Evolutionary conservation across 2,797 vertebrate genomes (phyloP), one percentile per base, ranked within the genome.

Genomic region (Peromyscus nudipes): DNA sequence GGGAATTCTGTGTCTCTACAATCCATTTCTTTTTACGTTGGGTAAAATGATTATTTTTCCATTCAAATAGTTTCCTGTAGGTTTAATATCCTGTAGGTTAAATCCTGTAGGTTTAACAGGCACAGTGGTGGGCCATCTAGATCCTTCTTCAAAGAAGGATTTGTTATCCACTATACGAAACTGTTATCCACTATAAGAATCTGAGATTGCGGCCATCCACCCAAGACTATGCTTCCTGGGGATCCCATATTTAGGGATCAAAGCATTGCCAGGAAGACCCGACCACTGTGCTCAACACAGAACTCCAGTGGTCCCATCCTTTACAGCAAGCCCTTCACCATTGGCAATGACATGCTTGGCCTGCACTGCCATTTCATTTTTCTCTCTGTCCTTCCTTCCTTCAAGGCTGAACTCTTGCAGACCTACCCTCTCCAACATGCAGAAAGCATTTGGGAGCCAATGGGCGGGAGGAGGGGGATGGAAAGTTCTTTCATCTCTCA

Each of bases 401-500:
- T 37, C 49, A 49, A 87, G 46, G 6, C 7, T 40, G 46, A 5
- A 75, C 62, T 27, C 85, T 49, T 83, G 2, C 25, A 88, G 52
- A 94, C 4, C 21, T 34, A 62, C 29, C 1, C 2, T 52, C 5
- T 71, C 43, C 95, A 92, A 79, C n/a, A 37, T 40, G 6, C 11
- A 91, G 52, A 71, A 87, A 80, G 55, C 89, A 14, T 93, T 93
- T 73, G 17, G 34, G 14, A 25, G 13, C 31, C 60, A 25, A 8
- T 9, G 60, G 60, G 23, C 19, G 7, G 23, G 55, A 11, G 34
- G 43, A 14, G 73, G 85, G 69, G 49, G 37, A 46, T 82, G 40
- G 69, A 80, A 89, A 95, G 77, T 40, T 10, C 88, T 79, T 96
- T 89, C 34, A 88, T 79, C 14, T 95, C 19, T 80, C 17, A 94